Conservation (phyloP, 2,113 vertebrate genomes). For the Halcyon malimbica region DNA sequence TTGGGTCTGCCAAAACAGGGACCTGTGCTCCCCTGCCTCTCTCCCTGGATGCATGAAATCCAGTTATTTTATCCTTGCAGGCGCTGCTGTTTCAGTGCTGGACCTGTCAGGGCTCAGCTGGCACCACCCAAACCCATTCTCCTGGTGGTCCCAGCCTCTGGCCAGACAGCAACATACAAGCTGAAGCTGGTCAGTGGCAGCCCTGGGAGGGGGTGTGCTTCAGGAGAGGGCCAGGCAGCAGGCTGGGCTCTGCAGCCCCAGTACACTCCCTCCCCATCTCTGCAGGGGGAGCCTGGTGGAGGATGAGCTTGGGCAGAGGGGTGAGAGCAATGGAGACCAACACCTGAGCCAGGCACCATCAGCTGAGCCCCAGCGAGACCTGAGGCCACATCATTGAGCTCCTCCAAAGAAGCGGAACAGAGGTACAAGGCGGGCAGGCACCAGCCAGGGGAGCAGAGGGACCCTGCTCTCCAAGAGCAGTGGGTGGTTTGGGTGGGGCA, state of each 20-base stretch:
- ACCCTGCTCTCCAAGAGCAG: not conserved
- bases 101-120: not conserved
- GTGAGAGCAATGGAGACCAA: not conserved
- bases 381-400: accelerated
- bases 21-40: not conserved
- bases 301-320: not conserved
- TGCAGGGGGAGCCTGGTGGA: not conserved
- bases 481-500: not conserved
- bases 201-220: not conserved
- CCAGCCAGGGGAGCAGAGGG: not conserved
- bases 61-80: not conserved
- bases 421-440: not conserved
- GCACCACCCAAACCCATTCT: not conserved
- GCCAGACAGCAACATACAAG: not conserved
- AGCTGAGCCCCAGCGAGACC: not conserved
- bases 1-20: not conserved
- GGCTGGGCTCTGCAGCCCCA: not conserved
- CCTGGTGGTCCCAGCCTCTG: not conserved
- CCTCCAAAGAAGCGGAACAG: not conserved
- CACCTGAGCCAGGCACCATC: accelerated
- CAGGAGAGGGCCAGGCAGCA: not conserved
- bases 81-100: not conserved
- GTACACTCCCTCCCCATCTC: not conserved
- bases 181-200: not conserved
- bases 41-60: not conserved